These are phyloP conservation scores for Poeciliopsis gracilis DNA, from an alignment of 2,797 vertebrate genomes.

Conservation along the genomic window DNA sequence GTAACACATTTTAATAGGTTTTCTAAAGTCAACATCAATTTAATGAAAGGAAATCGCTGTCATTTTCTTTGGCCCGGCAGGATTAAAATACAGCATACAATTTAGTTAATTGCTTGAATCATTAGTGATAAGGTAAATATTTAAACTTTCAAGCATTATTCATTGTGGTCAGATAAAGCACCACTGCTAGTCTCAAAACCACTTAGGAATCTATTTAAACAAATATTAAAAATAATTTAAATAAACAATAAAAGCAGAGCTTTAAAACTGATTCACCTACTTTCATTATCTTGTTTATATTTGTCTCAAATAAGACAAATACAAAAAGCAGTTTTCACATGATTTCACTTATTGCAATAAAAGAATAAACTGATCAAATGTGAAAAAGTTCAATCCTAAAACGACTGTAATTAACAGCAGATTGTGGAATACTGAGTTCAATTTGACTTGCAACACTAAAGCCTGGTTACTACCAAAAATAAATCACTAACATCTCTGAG, in stretches of 20 bases:
- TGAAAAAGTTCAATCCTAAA: not conserved
- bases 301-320: not conserved
- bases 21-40: not conserved
- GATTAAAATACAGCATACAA: not conserved
- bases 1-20: not conserved
- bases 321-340: not conserved
- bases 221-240: not conserved
- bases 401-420: not conserved
- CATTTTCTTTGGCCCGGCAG: not conserved
- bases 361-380: not conserved
- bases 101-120: not conserved
- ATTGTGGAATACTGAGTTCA: not conserved
- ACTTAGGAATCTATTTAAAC: not conserved
- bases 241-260: not conserved
- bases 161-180: not conserved
- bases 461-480: too few species aligned
- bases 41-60: not conserved
- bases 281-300: not conserved
- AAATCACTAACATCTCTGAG: not conserved
- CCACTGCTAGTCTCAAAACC: not conserved
- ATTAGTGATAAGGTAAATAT: not conserved
- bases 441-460: not conserved
- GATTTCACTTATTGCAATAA: not conserved
- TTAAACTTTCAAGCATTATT: too few species aligned
- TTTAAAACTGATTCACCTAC: not conserved